Evolutionary conservation across 2,113 vertebrate species (phyloP), one percentile per base, ranked within the genome.

Genomic region (Dromaius novaehollandiae): DNA sequence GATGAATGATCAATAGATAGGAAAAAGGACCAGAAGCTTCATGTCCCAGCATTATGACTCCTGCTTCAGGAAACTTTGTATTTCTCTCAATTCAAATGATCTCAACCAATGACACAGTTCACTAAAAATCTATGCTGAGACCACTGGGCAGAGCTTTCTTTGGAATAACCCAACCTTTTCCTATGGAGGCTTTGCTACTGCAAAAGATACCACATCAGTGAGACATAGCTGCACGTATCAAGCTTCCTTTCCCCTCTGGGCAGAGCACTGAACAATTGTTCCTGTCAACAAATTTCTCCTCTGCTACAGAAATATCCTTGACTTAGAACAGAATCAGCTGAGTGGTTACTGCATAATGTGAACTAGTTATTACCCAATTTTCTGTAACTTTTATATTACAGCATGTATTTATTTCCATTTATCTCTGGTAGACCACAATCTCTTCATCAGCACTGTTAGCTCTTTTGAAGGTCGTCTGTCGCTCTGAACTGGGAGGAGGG

Each of bases 311-410:
- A 92, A 88, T 71, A 55, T 1, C 38, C 50, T 87, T 89, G 53
- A 88, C 89, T 89, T 85, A 0, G 2, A 90, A 66, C 24, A 92
- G 25, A 20, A 58, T 58, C 74, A 95, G 71, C 32, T 21, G 22
- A 68, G 87, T 53, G 89, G 91, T 97, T 95, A 89, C 1, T 3
- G 36, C 26, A 51, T 51, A 93, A 95, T 14, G 17, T 4, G 93
- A 93, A 83, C 36, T 32, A 64, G 55, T 64, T 81, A 97, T 96
- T 95, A 95, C 44, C 77, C 87, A 90, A 86, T 95, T 94, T 91
- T 92, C 64, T 90, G 22, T 78, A 89, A 91, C 75, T 88, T 66
- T 63, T 42, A 63, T 86, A 91, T 88, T 94, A 91, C 4, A 91
- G 78, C 14, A 81, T 68, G 17, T 30, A 38, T 44, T 20, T 77